Base-by-base conservation (phyloP, 2,888 invertebrate genomes). In the Epirrhoe tristata region DNA sequence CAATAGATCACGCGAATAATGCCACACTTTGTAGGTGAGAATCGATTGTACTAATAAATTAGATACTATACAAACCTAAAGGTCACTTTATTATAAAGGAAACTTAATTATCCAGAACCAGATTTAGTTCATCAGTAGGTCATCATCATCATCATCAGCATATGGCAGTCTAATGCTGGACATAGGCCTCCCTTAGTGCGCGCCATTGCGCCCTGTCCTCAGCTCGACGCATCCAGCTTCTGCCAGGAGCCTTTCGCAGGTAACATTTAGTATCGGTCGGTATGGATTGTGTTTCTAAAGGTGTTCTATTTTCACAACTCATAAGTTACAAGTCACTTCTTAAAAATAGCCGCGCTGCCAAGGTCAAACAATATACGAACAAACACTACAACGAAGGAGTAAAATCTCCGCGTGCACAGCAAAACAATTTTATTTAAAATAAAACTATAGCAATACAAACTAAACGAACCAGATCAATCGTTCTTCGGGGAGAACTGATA, bases 1-100 rank as follows among this genome's bases (percentile, higher is more conserved):
- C 69, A 74, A 71, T 67, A 74, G 73, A 69, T 70, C 65, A 70
- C 58, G 58, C 66, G 16, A 56, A 39, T 62, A 63, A 65, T 67
- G 68, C 61, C 63, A 69, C 63, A 68, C 56, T 58, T 63, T 54
- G 59, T 52, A 62, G 54, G 59, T 57, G 55, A 57, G 67, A 62
- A 63, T 61, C 55, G 58, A 66, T 69, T 70, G 67, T 69, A 51
- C 14, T 17, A 46, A 46, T 34, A 17, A 34, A 14, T 59, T 12
- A 8, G 24, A 56, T 50, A 50, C 56, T 39, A 39, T n/a, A 50
- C 24, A 50, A 51, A 46, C 12, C 14, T 31, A 53, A 46, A 53
- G 53, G 39, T 31, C 53, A n/a, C n/a, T n/a, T n/a, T n/a, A n/a
- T n/a, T n/a, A n/a, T n/a, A 32, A 39, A 14, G 14, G 48, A 16